phyloP scores from a whole-genome alignment of 2,797 vertebrate species.

The Novumbra hubbsi region DNA sequence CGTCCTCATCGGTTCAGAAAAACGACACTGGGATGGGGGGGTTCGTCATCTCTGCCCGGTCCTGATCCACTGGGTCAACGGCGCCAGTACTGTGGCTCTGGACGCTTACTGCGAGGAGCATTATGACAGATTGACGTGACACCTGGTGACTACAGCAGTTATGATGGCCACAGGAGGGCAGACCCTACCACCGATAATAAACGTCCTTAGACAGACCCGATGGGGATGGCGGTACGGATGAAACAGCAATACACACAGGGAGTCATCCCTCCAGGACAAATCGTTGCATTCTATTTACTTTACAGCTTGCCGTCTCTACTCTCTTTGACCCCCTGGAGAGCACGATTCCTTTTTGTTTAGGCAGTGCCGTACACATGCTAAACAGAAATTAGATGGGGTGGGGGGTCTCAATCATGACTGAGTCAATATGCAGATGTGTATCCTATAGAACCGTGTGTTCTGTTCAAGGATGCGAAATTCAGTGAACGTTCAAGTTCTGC shows the following conservation, averaged over 20 bases:
- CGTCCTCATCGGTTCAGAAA: not conserved
- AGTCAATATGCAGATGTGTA: not conserved
- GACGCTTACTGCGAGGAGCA: not conserved
- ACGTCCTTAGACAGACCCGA: slow-evolving; percentile 27
- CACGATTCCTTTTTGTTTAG: not conserved
- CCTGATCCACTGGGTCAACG: not conserved
- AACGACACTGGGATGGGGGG: not conserved
- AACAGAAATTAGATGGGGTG: not conserved
- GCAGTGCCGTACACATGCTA: not conserved
- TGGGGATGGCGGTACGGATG: not conserved
- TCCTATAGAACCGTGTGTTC: not conserved
- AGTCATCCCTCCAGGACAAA: slow-evolving; percentile 11
- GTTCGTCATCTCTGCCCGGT: not conserved
- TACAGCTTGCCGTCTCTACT: not conserved
- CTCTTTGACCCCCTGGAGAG: not conserved
- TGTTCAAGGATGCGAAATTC: not conserved
- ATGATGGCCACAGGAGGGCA: slow-evolving; percentile 76
- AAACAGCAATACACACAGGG: not conserved
- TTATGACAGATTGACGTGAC: not conserved
- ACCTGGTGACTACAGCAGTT: slow-evolving; percentile 36
- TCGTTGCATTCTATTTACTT: slow-evolving; percentile 27
- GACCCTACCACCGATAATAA: slow-evolving; percentile 64
- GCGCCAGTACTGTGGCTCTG: not conserved
- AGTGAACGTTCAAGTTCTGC: not conserved
- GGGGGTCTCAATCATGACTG: not conserved